These are phyloP conservation scores for Drosophila kanekoi DNA, from an alignment of 2,888 invertebrate genomes.

Conservation along the genomic window DNA sequence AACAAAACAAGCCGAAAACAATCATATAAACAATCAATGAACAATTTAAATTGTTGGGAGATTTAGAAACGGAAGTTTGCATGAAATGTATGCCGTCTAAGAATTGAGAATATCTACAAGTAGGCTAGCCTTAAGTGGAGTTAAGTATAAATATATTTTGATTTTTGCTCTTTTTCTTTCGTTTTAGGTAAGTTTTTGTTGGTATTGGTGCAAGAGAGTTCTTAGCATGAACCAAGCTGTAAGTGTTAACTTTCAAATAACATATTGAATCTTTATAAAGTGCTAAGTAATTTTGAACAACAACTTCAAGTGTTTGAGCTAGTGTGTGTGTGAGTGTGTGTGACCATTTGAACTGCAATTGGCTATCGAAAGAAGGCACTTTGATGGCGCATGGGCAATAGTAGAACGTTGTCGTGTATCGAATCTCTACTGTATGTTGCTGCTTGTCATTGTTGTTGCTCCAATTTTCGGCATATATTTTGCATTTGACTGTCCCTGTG, in stretches of 20 bases:
- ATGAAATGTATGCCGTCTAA: slow-evolving; percentile 9
- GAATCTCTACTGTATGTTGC: slow-evolving; percentile 9
- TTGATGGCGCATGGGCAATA: slow-evolving; percentile 38
- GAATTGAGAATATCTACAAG: slow-evolving; percentile 35
- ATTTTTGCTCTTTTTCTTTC: slow-evolving; percentile 48
- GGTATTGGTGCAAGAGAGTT: slow-evolving; percentile 48
- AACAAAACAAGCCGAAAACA: slow-evolving; percentile 26
- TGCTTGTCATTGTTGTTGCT: slow-evolving; percentile 30
- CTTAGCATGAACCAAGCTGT: slow-evolving; percentile 71
- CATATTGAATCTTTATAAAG: slow-evolving; percentile 27
- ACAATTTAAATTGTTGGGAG: slow-evolving; percentile 3
- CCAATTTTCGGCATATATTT: slow-evolving; percentile 59
- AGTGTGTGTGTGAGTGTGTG: slow-evolving; percentile 1
- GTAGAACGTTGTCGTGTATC: slow-evolving; percentile 25
- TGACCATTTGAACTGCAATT: slow-evolving; percentile 35
- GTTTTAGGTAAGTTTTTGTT: slow-evolving; percentile 78
- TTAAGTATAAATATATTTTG: slow-evolving; percentile 23
- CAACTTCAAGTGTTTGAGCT: slow-evolving; percentile 1
- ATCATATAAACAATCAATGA: slow-evolving; percentile 27
- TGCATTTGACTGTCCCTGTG: slow-evolving; percentile 34
- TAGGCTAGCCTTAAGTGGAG: not conserved
- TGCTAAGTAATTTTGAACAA: slow-evolving; percentile 45
- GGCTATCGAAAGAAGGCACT: slow-evolving; percentile 12
- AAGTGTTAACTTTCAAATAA: slow-evolving; percentile 56
- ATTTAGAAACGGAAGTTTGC: slow-evolving; percentile 47